Evolutionary conservation across 1,140 invertebrate species (phyloP).

Genomic region (Drosophila simulans): DNA sequence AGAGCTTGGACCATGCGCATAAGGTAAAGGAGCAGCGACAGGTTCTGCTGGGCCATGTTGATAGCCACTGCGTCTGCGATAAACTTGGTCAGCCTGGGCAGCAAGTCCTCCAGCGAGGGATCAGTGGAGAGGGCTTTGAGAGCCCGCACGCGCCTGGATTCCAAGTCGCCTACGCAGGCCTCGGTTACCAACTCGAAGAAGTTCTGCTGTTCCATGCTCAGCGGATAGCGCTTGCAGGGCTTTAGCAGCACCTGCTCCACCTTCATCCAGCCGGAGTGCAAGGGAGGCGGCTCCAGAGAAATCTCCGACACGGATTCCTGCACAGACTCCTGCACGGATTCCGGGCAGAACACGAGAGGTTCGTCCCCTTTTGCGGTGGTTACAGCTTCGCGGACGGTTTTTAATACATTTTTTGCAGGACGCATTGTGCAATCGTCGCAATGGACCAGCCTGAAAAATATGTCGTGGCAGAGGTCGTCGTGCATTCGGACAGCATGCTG

Average conservation of each 20-base stretch:
- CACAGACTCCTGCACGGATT: too few species aligned
- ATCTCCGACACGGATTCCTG: neutral
- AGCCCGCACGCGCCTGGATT: constrained; percentile 1
- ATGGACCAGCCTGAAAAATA: neutral
- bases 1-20: constrained; percentile 52
- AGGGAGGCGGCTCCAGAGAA: neutral
- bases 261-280: constrained; percentile 8
- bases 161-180: constrained; percentile 15
- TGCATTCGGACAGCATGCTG: constrained; percentile 6
- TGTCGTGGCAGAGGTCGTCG: neutral
- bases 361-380: neutral
- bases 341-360: neutral
- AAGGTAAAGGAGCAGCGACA: constrained; percentile 26
- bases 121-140: constrained; percentile 23
- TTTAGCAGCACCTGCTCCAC: constrained; percentile 27
- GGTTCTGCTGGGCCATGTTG: constrained; percentile 28
- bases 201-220: constrained; percentile 37
- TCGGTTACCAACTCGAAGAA: constrained; percentile 34
- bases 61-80: constrained; percentile 22
- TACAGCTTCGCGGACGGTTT: too few species aligned
- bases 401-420: too few species aligned
- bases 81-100: constrained; percentile 23
- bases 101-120: constrained; percentile 29
- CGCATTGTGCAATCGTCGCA: neutral
- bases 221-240: constrained; percentile 11